Conservation (phyloP, 2,113 vertebrate genomes). For the Sorex fumeus region DNA sequence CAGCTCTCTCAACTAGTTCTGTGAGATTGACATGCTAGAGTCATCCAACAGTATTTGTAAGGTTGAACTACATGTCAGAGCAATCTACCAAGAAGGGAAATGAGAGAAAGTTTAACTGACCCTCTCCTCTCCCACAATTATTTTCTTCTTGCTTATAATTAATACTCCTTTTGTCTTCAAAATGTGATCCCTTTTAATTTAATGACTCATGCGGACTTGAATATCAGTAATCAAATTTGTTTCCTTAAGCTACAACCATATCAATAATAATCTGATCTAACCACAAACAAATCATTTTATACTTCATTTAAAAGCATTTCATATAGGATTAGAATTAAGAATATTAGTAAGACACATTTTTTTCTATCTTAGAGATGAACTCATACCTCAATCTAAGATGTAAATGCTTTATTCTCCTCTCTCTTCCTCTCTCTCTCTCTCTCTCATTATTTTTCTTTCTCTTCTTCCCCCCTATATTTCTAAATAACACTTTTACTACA, state of each 20-base stretch:
- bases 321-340: too few relatives aligned
- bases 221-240: conserved; percentile 69
- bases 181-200: conserved; percentile 17
- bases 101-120: background rate
- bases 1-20: background rate
- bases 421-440: too few relatives aligned
- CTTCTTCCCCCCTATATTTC: too few relatives aligned
- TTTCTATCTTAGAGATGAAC: too few relatives aligned
- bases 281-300: conserved; percentile 27
- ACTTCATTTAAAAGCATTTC: too few relatives aligned
- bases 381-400: too few relatives aligned
- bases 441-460: too few relatives aligned
- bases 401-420: too few relatives aligned
- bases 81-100: background rate
- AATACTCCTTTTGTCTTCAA: background rate
- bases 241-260: conserved; percentile 66
- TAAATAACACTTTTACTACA: too few relatives aligned
- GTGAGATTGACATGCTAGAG: background rate
- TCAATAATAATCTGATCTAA: conserved; percentile 46
- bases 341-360: too few relatives aligned
- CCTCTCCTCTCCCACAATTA: fast-evolving
- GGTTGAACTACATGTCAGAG: background rate
- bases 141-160: background rate
- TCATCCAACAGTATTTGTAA: background rate
- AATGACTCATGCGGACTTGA: conserved; percentile 10